These are phyloP conservation scores for Uloborus diversus DNA, from an alignment of 1,140 invertebrate genomes.

Conservation along the genomic window DNA sequence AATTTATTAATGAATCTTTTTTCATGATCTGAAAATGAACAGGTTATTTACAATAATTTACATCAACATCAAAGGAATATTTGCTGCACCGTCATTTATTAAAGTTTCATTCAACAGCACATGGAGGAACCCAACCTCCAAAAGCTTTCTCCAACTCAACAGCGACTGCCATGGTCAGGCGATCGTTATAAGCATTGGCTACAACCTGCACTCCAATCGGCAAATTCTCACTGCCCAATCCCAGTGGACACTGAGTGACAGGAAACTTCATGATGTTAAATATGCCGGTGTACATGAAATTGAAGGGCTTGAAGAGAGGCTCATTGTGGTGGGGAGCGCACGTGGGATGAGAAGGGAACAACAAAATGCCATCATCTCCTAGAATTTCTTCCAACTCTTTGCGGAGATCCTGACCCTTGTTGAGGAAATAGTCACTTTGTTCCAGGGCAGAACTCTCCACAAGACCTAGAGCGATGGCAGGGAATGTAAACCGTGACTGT, in stretches of 20 bases:
- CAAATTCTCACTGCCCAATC: slow-evolving; percentile 42
- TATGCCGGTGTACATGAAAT: slow-evolving; percentile 80
- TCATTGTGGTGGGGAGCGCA: slow-evolving; percentile 86
- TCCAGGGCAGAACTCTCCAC: background rate
- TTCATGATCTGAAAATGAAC: background rate
- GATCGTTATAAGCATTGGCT: slow-evolving; percentile 58
- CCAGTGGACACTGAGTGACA: slow-evolving; percentile 56
- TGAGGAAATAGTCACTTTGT: background rate
- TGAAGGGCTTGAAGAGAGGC: slow-evolving; percentile 80
- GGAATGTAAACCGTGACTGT: slow-evolving; percentile 25
- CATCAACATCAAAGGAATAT: too few species aligned
- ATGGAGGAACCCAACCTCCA: slow-evolving; percentile 60
- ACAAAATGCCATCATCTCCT: slow-evolving; percentile 76
- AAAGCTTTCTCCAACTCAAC: slow-evolving; percentile 61
- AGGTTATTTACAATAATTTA: too few species aligned
- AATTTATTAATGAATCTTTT: too few species aligned
- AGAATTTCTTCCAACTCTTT: slow-evolving; percentile 60
- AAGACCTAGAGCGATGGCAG: slow-evolving; percentile 7
- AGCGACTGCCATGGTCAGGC: slow-evolving; percentile 60
- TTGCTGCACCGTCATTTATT: too few species aligned
- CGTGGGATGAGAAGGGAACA: slow-evolving; percentile 84
- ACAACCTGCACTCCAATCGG: slow-evolving; percentile 59
- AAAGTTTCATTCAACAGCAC: too few species aligned
- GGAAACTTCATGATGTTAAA: slow-evolving; percentile 56
- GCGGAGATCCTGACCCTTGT: slow-evolving; percentile 66